Percentiles rank a stretch among this genome's conserved stretches.
Conservation (phyloP, 2,888 invertebrate species). For the Camptogramma bilineatum region DNA sequence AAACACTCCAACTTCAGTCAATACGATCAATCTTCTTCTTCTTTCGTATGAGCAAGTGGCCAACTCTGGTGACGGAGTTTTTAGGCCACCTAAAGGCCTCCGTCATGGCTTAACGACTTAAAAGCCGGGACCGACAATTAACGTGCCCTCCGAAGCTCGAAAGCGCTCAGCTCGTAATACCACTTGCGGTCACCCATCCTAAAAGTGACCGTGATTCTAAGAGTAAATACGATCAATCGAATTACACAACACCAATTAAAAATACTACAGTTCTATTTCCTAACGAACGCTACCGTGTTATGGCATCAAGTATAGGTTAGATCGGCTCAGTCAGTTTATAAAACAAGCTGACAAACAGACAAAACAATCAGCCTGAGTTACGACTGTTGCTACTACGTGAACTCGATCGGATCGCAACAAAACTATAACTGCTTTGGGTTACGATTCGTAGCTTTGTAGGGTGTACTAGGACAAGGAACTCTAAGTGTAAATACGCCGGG, state of each 20-base stretch:
- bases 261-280: background rate
- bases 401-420: conserved; percentile 11
- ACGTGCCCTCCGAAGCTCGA: too few species aligned
- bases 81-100: too few species aligned
- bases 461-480: background rate
- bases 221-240: background rate
- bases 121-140: too few species aligned
- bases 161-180: too few species aligned
- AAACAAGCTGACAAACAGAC: conserved; percentile 44
- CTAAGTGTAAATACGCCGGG: background rate
- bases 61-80: too few species aligned
- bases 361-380: conserved; percentile 50
- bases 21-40: too few species aligned
- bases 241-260: background rate
- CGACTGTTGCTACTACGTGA: conserved; percentile 24
- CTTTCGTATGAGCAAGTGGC: too few species aligned
- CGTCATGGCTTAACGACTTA: too few species aligned
- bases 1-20: too few species aligned
- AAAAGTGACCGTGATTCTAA: too few species aligned
- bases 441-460: background rate
- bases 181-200: too few species aligned
- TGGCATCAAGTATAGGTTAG: conserved; percentile 11
- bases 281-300: conserved; percentile 3
- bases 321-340: conserved; percentile 34
- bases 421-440: background rate